A percentile compares a stretch with the other conserved stretches of the same genome.
Evolutionary conservation across 2,888 invertebrate species (phyloP).

Genomic region (Mythimna albipuncta): DNA sequence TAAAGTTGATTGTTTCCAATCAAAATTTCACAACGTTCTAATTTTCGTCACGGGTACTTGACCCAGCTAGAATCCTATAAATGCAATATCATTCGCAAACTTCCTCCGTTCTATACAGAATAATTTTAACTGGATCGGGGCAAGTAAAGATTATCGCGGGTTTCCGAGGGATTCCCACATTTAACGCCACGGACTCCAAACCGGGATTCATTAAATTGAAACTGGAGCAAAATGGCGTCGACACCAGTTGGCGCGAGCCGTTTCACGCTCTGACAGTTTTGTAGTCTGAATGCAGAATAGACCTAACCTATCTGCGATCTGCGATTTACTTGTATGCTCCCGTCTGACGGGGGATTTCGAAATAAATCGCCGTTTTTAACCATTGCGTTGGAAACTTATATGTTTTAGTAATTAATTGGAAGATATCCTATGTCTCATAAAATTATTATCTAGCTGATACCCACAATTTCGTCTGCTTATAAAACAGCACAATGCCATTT

Average conservation of each 20-base stretch:
- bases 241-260: constrained; percentile 76
- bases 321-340: constrained; percentile 55
- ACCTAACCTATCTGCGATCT: constrained; percentile 78
- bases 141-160: constrained; percentile 71
- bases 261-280: constrained; percentile 85
- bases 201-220: constrained; percentile 83
- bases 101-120: constrained; percentile 26
- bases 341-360: constrained; percentile 37
- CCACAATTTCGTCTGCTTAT: too few relatives aligned
- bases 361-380: constrained; percentile 12
- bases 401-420: neutral
- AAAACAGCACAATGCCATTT: too few relatives aligned
- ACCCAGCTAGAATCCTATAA: constrained; percentile 2
- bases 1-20: neutral
- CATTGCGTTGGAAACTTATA: neutral
- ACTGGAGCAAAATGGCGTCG: constrained; percentile 82
- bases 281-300: constrained; percentile 77
- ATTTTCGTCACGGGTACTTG: neutral
- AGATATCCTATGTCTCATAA: neutral
- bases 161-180: constrained; percentile 72
- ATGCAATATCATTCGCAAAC: constrained; percentile 21
- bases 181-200: constrained; percentile 74
- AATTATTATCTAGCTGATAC: too few relatives aligned
- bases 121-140: constrained; percentile 42
- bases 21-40: neutral